Evolutionary conservation across 2,797 vertebrate genomes (phyloP), one percentile per base, ranked within the genome.

Genomic region (Pachyuromys duprasi): DNA sequence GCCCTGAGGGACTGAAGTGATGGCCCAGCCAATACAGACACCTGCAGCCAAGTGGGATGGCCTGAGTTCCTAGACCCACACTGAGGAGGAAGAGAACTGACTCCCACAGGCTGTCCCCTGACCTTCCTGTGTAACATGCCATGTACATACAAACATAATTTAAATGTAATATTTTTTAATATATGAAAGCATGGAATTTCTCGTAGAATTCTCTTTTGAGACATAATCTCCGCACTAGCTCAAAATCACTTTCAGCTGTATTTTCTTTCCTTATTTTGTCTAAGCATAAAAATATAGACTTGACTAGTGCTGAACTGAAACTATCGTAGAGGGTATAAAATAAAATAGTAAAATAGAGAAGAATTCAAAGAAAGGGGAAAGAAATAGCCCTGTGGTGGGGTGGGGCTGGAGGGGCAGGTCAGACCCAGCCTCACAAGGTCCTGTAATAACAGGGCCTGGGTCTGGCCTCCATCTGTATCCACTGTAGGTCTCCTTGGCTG

Each of bases 311-410:
- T 13, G 5, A 42, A 83, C 12, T n/a, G 70, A 81, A 93, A 95
- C 93, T 49, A 49, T 82, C 78, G 86, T 18, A 80, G 95, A 94
- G 18, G 53, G 5, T 11, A 8, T 67, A 83, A 78, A 84, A 33
- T 42, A 82, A 74, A 26, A 57, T 12, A 12, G 53, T 17, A 60
- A 24, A 86, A 92, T 39, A 55, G 39, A 76, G 39, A 88, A 15
- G 33, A 55, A 72, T 28, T 28, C 60, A 53, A 69, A 90, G 82
- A 62, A 65, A 89, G 86, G 24, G 36, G 2, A 78, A 78, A 78
- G 42, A 39, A 69, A 20, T 55, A 60, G 49, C 63, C 33, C 63
- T 5, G 57, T 45, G 22, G 42, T 49, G 42, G 74, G 20, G 11
- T 0, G 17, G 31, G 7, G 14, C 18, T 1, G 13, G 15, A 3